Evolutionary conservation across 2,113 vertebrate species (phyloP).

Genomic region (Mastomys natalensis): DNA sequence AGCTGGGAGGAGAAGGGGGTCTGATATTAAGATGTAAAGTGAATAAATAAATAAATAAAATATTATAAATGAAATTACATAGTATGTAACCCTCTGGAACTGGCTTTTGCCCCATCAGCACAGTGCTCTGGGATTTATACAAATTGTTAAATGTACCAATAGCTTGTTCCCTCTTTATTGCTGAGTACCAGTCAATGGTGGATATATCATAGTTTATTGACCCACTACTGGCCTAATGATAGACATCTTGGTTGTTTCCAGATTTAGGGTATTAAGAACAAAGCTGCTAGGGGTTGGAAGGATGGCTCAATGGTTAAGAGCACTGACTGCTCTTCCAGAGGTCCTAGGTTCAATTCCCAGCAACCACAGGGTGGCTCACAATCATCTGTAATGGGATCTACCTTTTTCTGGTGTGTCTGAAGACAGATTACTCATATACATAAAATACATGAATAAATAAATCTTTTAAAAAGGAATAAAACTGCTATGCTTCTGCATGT

Average conservation of each 20-base stretch:
- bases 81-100: background rate
- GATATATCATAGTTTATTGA: conserved; percentile 21
- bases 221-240: background rate
- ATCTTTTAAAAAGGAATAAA: background rate
- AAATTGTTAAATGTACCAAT: background rate
- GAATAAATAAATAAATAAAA: background rate
- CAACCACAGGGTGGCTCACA: background rate
- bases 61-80: background rate
- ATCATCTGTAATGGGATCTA: background rate
- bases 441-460: background rate
- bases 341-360: background rate
- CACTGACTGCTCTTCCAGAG: background rate
- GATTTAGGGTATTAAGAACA: conserved; percentile 29
- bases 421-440: background rate
- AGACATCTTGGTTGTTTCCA: background rate
- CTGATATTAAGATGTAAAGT: too few species aligned
- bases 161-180: conserved; percentile 17
- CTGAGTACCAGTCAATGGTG: background rate
- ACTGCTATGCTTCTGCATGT: background rate
- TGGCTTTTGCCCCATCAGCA: background rate
- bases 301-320: background rate
- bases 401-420: background rate
- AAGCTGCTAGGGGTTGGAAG: background rate
- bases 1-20: too few species aligned
- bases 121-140: conserved; percentile 18